These are phyloP conservation scores for Philopotamus ludificatus DNA, from an alignment of 1,140 invertebrate genomes.

Conservation along the genomic window DNA sequence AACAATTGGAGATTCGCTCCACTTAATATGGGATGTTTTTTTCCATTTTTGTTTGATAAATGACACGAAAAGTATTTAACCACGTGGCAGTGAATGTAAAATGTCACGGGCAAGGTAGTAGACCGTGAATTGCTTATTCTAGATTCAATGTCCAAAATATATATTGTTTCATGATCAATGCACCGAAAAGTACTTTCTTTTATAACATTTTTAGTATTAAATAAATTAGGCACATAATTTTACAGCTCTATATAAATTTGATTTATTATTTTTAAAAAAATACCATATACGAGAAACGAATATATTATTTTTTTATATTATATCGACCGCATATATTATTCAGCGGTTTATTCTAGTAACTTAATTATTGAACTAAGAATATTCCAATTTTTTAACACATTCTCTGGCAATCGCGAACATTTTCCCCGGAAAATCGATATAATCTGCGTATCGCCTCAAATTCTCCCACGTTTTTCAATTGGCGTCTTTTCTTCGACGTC, in stretches of 20 bases:
- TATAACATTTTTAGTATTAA: too few relatives aligned
- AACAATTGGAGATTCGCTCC: background rate
- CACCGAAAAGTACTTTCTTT: too few relatives aligned
- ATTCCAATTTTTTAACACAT: background rate
- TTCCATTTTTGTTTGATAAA: background rate
- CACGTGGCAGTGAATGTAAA: slow-evolving; percentile 3
- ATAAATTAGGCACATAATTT: too few relatives aligned
- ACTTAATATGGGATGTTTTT: background rate
- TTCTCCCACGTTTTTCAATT: slow-evolving; percentile 1
- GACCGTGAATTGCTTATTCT: background rate
- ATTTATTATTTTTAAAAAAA: too few relatives aligned
- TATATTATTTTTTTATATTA: background rate
- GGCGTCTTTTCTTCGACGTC: background rate
- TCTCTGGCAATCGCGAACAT: background rate
- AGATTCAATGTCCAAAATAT: background rate
- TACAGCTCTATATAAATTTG: too few relatives aligned
- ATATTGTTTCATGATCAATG: too few relatives aligned
- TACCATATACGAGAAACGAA: too few relatives aligned
- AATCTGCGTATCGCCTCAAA: background rate
- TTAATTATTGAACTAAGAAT: background rate
- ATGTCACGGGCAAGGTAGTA: slow-evolving; percentile 3
- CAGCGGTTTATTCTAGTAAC: background rate
- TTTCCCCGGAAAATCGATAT: background rate
- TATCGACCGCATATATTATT: background rate
- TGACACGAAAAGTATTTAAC: background rate